Percentiles rank a stretch among this genome's conserved stretches.
Evolutionary conservation across 1,140 invertebrate genomes (phyloP).

Genomic region (Brachystomella parvula): DNA sequence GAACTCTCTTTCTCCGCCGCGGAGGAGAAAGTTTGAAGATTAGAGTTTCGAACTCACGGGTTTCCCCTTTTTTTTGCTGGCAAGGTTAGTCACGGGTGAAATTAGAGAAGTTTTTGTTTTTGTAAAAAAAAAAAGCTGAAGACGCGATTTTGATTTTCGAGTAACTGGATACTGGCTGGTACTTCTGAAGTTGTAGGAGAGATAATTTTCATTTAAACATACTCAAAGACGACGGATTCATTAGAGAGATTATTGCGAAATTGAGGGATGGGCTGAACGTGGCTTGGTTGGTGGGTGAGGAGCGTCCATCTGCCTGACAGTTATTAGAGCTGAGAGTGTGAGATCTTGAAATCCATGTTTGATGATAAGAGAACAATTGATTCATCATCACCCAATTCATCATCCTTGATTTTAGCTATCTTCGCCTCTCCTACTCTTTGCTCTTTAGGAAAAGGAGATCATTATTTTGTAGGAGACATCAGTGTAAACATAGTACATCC

Average conservation of each 20-base stretch:
- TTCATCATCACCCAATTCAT: not conserved
- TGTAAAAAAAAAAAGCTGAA: no score
- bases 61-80: not conserved
- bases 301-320: not conserved
- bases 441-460: no score
- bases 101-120: not conserved
- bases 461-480: no score
- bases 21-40: not conserved
- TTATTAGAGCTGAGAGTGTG: not conserved
- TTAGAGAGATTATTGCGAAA: no score
- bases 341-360: not conserved
- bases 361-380: conserved; percentile 8
- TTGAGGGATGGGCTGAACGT: no score
- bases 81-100: not conserved
- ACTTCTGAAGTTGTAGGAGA: not conserved
- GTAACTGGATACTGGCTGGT: not conserved
- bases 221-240: no score
- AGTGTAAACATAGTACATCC: no score
- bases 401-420: no score
- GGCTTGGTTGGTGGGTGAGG: not conserved
- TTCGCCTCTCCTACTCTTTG: not conserved
- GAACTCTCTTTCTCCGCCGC: not conserved
- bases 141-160: no score
- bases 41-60: not conserved
- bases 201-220: no score